Evolutionary conservation across 2,113 vertebrate genomes (phyloP), one percentile per base, ranked within the genome.

Genomic region (Notiomystis cincta): DNA sequence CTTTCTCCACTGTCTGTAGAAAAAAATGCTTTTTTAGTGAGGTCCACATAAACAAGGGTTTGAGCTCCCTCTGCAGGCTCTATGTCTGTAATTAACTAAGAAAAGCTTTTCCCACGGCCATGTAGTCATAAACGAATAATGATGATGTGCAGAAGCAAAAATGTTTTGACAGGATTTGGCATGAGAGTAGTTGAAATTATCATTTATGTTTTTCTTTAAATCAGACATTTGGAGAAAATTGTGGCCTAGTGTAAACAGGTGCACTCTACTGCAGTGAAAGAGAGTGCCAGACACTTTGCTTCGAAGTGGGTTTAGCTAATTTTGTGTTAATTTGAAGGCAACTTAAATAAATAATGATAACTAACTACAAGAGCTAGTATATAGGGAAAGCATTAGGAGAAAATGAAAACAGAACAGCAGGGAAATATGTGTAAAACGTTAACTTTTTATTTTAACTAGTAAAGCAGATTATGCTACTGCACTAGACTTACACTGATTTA

Each of bases 1-100:
- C 23, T 81, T 88, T 92, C 45, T 76, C 48, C 47, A 81, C 38
- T 71, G 62, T 31, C 76, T 71, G 65, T 82, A 87, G 62, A 71
- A 88, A 82, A 94, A 94, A 93, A 88, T 7, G 42, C 53, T 67
- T 3, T 66, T 78, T 90, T 90, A 94, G 62, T 88, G 76, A 96
- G 84, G 37, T n/a, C 70, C 72, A 96, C 75, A 92, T 95, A 97
- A 96, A 96, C 91, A 96, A 96, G 95, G 97, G 84, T 82, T 96
- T 97, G 96, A 97, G 97, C 96, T 97, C 97, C 97, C 95, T 97
- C 97, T 97, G 83, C 95, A 97, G 96, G 97, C 89, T 91, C 71
- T 24, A 3, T 56, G 67, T 95, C 93, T 96, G 96, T 92, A 96
- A 97, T 96, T 97, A 97, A 95, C 62, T 44, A 95, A 95, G 69